Evolutionary conservation across 2,797 vertebrate species (phyloP).

Genomic region (Peromyscus eremicus): DNA sequence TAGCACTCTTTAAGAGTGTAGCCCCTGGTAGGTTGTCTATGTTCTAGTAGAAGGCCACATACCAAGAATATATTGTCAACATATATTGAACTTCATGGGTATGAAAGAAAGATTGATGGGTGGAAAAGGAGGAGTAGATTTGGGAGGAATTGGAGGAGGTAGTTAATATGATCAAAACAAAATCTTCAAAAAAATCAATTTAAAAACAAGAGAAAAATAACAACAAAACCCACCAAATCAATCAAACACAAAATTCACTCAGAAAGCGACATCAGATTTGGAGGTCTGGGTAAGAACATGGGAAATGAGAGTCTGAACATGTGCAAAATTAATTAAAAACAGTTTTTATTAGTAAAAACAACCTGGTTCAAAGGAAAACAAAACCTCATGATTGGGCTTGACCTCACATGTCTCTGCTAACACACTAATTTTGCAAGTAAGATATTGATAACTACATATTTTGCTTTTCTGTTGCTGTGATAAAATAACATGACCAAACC

Average conservation of each 20-base stretch:
- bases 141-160: background rate
- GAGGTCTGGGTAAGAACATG: background rate
- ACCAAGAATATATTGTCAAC: background rate
- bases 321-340: background rate
- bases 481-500: background rate
- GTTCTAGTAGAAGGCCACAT: background rate
- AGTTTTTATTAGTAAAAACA: background rate
- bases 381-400: background rate
- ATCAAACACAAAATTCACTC: background rate
- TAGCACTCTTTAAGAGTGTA: background rate
- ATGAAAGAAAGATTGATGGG: background rate
- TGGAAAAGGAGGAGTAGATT: background rate
- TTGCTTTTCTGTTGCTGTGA: background rate
- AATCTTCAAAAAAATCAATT: background rate
- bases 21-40: background rate
- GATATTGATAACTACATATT: background rate
- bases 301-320: background rate
- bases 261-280: background rate
- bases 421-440: background rate
- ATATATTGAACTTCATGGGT: background rate
- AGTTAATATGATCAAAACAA: background rate
- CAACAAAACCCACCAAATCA: background rate
- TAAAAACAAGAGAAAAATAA: background rate
- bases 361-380: background rate
- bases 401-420: background rate